phyloP scores from a whole-genome alignment of 35 echinoderm and acorn worm species.

The Anneissia japonica region DNA sequence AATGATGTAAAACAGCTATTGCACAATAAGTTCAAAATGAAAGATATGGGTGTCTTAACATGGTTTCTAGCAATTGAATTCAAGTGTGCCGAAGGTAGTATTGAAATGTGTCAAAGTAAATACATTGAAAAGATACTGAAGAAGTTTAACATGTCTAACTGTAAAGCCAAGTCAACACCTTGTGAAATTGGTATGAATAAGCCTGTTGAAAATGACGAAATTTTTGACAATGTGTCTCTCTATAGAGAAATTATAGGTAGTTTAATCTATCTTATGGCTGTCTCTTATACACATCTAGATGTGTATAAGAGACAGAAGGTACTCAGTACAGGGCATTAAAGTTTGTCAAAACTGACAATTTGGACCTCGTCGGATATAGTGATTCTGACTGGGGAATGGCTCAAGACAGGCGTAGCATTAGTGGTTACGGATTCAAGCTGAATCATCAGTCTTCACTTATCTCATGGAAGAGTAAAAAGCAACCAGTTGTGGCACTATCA shows the following conservation, averaged over 20 bases:
- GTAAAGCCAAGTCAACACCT: neutral
- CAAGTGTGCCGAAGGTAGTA: neutral
- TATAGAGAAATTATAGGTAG: conserved; percentile 23
- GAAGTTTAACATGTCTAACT: neutral
- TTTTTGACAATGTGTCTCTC: neutral
- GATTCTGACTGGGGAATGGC: conserved; percentile 1
- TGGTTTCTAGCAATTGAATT: no score
- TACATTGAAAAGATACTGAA: neutral
- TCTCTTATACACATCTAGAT: neutral
- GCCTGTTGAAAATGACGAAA: neutral
- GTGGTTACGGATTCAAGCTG: neutral
- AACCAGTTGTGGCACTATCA: conserved; percentile 10
- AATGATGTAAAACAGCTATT: neutral
- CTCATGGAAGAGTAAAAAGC: conserved; percentile 13
- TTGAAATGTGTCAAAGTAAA: conserved; percentile 11
- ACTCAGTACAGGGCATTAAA: neutral
- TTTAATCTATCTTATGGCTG: conserved; percentile 3
- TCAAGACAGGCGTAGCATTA: conserved; percentile 16
- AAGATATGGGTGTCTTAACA: neutral
- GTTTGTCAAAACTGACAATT: neutral
- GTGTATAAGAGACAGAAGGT: conserved; percentile 11
- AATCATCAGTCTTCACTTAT: neutral
- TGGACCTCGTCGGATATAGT: neutral
- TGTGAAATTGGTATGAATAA: neutral
- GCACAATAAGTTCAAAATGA: conserved; percentile 28